Conservation (phyloP, 2,797 vertebrate species). For the Leucoraja ocellata region DNA sequence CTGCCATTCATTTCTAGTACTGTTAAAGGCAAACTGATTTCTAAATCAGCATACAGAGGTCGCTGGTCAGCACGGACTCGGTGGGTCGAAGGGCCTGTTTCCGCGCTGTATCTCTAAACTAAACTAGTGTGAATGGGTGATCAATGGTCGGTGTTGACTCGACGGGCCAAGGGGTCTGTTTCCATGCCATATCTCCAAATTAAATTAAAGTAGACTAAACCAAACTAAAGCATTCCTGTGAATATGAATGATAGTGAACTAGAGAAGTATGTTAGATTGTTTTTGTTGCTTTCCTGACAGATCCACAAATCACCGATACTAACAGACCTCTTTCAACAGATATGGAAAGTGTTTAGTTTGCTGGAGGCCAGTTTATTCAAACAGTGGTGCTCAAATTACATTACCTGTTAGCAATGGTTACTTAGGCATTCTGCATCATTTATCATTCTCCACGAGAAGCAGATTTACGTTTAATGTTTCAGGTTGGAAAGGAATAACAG, state of each 20-base stretch:
- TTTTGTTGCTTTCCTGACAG: conserved; percentile 40
- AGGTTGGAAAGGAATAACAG: conserved; percentile 2
- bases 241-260: conserved; percentile 47
- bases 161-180: too few species aligned
- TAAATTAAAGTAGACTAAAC: too few species aligned
- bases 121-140: too few species aligned
- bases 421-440: conserved; percentile 47
- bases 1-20: too few species aligned
- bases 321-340: conserved; percentile 51
- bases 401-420: conserved; percentile 36
- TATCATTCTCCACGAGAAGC: conserved; percentile 46
- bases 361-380: conserved; percentile 53
- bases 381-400: conserved; percentile 50
- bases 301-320: conserved; percentile 48
- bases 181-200: too few species aligned
- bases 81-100: too few species aligned
- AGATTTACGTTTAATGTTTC: conserved; percentile 1
- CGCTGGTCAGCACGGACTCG: too few species aligned
- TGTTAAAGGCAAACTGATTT: too few species aligned
- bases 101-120: too few species aligned
- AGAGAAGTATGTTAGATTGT: conserved; percentile 42
- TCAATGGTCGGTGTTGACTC: too few species aligned
- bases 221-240: conserved; percentile 29
- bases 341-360: conserved; percentile 42
- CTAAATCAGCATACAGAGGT: too few species aligned